These are phyloP conservation scores for Drosophila virilis DNA, from an alignment of 1,140 invertebrate genomes.

Conservation along the genomic window DNA sequence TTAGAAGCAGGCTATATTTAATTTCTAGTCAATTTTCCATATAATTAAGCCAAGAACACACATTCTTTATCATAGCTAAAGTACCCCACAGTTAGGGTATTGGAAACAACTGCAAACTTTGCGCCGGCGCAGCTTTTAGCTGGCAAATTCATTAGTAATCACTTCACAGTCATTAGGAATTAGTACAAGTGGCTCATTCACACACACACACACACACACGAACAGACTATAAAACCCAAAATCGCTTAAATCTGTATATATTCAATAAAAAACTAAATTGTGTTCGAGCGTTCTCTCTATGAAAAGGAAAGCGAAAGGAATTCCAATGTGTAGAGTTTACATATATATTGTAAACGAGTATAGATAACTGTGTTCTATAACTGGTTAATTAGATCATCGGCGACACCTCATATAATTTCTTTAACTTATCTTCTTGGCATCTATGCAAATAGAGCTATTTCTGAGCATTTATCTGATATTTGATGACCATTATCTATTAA, in stretches of 20 bases:
- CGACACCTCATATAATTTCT: no score
- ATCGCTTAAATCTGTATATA: not conserved
- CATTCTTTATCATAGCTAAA: not conserved
- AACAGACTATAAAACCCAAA: not conserved
- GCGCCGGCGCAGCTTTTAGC: conserved; percentile 55
- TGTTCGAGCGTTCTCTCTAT: no score
- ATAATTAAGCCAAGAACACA: no score
- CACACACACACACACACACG: not conserved
- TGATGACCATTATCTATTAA: not conserved
- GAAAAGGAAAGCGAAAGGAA: no score
- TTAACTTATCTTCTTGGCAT: not conserved
- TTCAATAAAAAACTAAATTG: not conserved
- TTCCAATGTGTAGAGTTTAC: no score
- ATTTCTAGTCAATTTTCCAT: no score
- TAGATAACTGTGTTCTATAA: no score
- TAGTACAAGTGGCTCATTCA: conserved; percentile 68
- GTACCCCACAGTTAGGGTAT: not conserved
- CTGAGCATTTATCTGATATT: not conserved
- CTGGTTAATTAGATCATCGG: no score
- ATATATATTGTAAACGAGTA: no score
- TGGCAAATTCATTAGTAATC: conserved; percentile 77
- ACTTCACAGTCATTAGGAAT: conserved; percentile 80
- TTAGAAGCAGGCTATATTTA: no score
- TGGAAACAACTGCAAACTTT: not conserved
- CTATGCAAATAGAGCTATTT: not conserved